phyloP scores from a whole-genome alignment of 2,113 vertebrate genomes.

The Actinemys pallida region DNA sequence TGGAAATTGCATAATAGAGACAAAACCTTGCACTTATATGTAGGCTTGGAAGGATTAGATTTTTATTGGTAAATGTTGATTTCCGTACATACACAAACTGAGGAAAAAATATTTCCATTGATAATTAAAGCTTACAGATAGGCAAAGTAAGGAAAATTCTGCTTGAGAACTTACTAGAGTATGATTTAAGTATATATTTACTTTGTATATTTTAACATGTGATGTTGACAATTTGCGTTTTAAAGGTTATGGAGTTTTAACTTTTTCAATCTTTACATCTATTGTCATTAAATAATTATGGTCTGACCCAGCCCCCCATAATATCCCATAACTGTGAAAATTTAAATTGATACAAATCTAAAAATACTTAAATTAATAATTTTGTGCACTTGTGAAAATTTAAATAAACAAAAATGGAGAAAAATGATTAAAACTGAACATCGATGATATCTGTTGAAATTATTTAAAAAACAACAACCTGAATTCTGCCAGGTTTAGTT shows the following conservation, averaged over 20 bases:
- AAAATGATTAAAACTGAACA: neutral
- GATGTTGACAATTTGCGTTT: neutral
- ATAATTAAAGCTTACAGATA: neutral
- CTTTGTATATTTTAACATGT: neutral
- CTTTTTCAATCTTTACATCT: neutral
- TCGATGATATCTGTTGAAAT: neutral
- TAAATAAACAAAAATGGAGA: neutral
- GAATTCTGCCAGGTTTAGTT: neutral
- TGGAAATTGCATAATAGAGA: accelerated
- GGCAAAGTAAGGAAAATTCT: neutral
- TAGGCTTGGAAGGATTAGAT: neutral
- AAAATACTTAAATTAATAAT: neutral
- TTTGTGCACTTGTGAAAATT: neutral
- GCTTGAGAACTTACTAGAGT: neutral
- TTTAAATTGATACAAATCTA: neutral
- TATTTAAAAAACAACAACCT: neutral
- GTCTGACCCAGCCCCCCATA: neutral
- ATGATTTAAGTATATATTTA: neutral
- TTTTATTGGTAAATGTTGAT: neutral
- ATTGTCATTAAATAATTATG: neutral
- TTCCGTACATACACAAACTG: neutral
- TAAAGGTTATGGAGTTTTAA: neutral
- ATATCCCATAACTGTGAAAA: no score
- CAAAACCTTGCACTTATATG: neutral
- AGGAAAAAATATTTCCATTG: neutral